Evolutionary conservation across 1,140 invertebrate genomes (phyloP).

Genomic region (Agrilus planipennis): DNA sequence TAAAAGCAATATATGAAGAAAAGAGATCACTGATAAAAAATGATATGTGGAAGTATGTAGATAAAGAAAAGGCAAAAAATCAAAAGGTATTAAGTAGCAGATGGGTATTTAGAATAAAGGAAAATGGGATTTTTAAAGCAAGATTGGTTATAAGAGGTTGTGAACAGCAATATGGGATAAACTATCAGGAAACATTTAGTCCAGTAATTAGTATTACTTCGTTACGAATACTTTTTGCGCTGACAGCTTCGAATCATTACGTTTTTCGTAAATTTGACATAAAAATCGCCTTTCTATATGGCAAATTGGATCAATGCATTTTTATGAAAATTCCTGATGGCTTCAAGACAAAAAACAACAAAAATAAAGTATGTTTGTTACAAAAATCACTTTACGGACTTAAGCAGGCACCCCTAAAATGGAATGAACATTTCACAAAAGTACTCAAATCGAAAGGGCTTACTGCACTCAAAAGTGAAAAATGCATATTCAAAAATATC

Average conservation of each 20-base stretch:
- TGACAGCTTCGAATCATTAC: constrained; percentile 20
- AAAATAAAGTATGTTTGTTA: constrained; percentile 3
- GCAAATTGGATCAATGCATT: constrained; percentile 14
- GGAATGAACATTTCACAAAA: constrained; percentile 24
- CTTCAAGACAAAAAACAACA: constrained; percentile 8
- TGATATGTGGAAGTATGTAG: no score
- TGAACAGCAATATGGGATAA: constrained; percentile 28
- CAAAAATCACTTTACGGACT: constrained; percentile 12
- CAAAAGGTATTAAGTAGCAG: no score
- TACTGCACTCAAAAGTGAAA: constrained; percentile 1
- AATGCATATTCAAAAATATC: not conserved
- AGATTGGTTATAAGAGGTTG: constrained; percentile 20
- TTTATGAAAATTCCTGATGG: constrained; percentile 17
- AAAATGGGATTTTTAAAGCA: constrained; percentile 9
- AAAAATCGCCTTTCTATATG: constrained; percentile 9
- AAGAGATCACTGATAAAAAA: no score
- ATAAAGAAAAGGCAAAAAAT: no score
- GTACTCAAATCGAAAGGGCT: constrained; percentile 1
- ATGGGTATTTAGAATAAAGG: constrained; percentile 8
- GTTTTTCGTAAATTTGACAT: constrained; percentile 11
- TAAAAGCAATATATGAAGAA: no score
- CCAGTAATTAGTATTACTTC: constrained; percentile 24
- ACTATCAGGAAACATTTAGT: constrained; percentile 31
- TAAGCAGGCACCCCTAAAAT: constrained; percentile 27
- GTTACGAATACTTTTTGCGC: constrained; percentile 29